Conservation (phyloP, 2,888 invertebrate genomes). For the Heliconius aoede region DNA sequence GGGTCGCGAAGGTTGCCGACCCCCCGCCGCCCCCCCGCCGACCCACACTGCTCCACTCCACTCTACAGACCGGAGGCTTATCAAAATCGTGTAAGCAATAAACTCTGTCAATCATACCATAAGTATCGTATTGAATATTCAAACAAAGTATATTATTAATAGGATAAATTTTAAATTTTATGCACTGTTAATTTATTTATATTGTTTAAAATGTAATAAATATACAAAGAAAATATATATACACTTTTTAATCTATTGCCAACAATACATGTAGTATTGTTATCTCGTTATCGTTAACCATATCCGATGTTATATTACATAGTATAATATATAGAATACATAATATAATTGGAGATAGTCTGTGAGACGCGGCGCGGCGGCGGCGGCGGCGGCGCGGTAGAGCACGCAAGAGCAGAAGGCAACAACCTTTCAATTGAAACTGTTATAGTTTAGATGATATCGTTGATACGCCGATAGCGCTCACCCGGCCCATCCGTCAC, state of each 20-base stretch:
- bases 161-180: too few species aligned
- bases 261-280: not conserved
- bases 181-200: too few species aligned
- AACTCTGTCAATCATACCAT: not conserved
- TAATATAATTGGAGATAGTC: conserved; percentile 1
- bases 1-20: conserved; percentile 64
- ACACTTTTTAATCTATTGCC: not conserved
- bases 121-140: not conserved
- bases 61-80: conserved; percentile 10
- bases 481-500: conserved; percentile 5
- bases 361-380: conserved; percentile 6
- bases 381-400: conserved; percentile 12
- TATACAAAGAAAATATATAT: not conserved
- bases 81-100: conserved; percentile 30
- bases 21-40: conserved; percentile 32
- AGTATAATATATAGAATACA: not conserved
- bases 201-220: not conserved
- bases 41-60: conserved; percentile 48
- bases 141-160: not conserved
- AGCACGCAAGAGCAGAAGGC: conserved; percentile 29
- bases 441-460: conserved; percentile 36
- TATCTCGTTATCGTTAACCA: not conserved
- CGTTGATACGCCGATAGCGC: conserved; percentile 24
- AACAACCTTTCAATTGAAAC: conserved; percentile 40
- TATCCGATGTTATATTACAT: not conserved